Evolutionary conservation across 2,888 invertebrate genomes (phyloP).

Genomic region (Cynaeus angustus): DNA sequence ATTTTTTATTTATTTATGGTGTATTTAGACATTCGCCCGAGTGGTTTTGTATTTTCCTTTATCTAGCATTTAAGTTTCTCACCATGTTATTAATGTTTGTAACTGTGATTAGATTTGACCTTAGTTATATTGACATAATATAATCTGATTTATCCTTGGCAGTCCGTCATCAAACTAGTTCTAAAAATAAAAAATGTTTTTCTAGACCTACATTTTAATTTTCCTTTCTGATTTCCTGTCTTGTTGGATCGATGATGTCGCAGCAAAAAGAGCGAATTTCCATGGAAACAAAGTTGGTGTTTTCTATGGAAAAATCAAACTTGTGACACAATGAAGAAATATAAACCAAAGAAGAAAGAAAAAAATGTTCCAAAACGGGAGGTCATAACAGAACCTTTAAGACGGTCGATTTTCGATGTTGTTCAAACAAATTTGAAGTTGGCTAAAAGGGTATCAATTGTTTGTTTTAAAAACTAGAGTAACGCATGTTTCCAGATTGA

Average conservation of each 20-base stretch:
- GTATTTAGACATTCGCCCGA: constrained; percentile 11
- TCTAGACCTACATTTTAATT: background rate
- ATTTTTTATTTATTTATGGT: constrained; percentile 40
- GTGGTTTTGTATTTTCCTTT: constrained; percentile 26
- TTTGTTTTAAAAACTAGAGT: constrained; percentile 14
- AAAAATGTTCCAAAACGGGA: constrained; percentile 3
- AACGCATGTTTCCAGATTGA: constrained; percentile 52
- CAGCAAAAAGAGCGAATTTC: constrained; percentile 1
- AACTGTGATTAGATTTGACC: constrained; percentile 44
- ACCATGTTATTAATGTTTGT: constrained; percentile 26
- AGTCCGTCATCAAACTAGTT: constrained; percentile 37
- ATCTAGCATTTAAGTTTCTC: constrained; percentile 37
- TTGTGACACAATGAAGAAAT: constrained; percentile 1
- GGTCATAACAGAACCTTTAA: constrained; percentile 51
- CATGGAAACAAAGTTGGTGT: background rate
- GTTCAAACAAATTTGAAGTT: constrained; percentile 57
- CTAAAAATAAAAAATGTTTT: constrained; percentile 32
- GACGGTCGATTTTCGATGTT: constrained; percentile 56
- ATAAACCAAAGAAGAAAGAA: constrained; percentile 13
- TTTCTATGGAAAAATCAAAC: background rate
- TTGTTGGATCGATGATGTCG: background rate
- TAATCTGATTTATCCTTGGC: constrained; percentile 25
- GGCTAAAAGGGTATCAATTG: constrained; percentile 53
- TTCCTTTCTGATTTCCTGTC: background rate
- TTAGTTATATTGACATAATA: constrained; percentile 33